phyloP scores from a whole-genome alignment of 37 sponge, comb jelly and placozoan species.

The Agelas oroides region DNA sequence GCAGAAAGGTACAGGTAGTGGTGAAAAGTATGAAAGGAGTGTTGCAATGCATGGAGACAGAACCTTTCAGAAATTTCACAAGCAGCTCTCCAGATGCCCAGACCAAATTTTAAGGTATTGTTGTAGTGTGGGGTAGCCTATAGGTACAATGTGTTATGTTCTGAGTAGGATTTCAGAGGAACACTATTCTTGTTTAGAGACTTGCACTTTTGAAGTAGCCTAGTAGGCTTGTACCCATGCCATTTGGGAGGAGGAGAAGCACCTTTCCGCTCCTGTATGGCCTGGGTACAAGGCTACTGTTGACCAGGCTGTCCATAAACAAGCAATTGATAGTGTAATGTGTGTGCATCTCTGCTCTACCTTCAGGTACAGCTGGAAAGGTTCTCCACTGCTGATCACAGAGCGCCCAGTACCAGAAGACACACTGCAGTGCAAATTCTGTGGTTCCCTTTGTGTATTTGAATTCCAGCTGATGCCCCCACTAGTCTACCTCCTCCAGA shows the following conservation, averaged over 20 bases:
- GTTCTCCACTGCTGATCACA: conserved; percentile 18
- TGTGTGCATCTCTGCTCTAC: neutral
- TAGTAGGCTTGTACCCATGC: no score
- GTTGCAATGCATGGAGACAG: conserved; percentile 75
- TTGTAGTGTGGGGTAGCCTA: no score
- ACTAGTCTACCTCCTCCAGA: conserved; percentile 66
- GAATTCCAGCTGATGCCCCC: conserved; percentile 88
- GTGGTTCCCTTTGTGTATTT: conserved; percentile 64
- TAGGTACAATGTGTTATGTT: no score
- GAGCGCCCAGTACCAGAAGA: conserved; percentile 8
- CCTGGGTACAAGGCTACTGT: no score
- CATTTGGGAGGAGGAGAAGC: no score
- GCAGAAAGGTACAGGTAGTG: neutral
- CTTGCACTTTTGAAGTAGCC: no score
- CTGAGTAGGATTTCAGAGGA: no score
- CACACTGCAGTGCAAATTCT: conserved; percentile 44
- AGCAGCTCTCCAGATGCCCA: conserved; percentile 53
- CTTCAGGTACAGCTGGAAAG: conserved; percentile 40
- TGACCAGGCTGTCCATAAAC: no score
- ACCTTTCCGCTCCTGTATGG: no score
- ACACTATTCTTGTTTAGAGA: no score
- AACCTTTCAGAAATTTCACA: conserved; percentile 76
- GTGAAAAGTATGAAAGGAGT: conserved; percentile 76
- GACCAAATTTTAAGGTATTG: conserved; percentile 62
- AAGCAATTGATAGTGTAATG: no score